phyloP scores from a whole-genome alignment of 1,140 invertebrate species.

The Bathynomus jamesi region DNA sequence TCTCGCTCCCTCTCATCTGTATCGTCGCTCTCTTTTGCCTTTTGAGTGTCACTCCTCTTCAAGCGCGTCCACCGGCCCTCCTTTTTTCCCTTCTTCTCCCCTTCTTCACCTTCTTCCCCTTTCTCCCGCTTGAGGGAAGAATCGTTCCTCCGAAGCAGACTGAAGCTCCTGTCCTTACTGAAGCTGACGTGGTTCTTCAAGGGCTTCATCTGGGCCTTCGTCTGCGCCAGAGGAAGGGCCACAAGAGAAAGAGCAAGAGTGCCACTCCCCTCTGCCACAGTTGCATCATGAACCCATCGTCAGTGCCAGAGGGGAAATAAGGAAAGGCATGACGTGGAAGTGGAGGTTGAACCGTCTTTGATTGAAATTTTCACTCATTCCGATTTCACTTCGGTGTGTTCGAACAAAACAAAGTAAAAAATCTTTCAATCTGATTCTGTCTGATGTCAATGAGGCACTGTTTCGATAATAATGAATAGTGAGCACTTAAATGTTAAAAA shows the following conservation, averaged over 20 bases:
- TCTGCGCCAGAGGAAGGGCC: neutral
- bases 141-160: constrained; percentile 19
- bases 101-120: constrained; percentile 8
- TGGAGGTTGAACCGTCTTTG: no score
- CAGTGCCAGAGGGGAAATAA: no score
- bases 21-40: neutral
- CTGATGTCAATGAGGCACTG: no score
- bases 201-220: constrained; percentile 13
- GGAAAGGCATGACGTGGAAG: no score
- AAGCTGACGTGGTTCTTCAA: constrained; percentile 23
- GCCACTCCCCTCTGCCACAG: neutral
- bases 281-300: neutral
- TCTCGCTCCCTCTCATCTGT: neutral
- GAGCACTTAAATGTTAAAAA: no score
- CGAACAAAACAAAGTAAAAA: no score
- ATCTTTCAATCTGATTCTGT: no score
- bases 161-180: constrained; percentile 22
- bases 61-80: neutral
- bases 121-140: constrained; percentile 10
- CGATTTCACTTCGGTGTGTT: no score
- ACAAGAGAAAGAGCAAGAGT: neutral
- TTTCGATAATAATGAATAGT: no score
- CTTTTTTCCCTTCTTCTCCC: constrained; percentile 12
- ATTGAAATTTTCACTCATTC: no score
- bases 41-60: neutral